phyloP scores from a whole-genome alignment of 2,888 invertebrate genomes.

The Thysanoteuthis rhombus region DNA sequence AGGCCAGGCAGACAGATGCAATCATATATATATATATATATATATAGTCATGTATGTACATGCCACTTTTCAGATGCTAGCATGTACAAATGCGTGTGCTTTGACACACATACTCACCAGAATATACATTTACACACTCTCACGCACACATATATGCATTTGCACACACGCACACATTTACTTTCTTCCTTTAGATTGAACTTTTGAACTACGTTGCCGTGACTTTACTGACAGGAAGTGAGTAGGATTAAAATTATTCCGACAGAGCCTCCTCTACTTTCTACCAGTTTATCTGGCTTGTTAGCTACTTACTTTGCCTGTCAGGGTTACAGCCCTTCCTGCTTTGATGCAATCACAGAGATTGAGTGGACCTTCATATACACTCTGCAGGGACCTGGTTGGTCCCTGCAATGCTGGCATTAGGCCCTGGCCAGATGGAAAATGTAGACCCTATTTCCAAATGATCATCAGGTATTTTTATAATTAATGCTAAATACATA shows the following conservation, averaged over 20 bases:
- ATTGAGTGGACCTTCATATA: no score
- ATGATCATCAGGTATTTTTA: no score
- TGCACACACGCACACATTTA: background rate
- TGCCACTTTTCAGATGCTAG: background rate
- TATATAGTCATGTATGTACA: background rate
- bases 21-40: background rate
- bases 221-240: conserved; percentile 27
- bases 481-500: no score
- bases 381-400: no score
- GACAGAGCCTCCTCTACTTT: background rate
- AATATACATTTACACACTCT: no score
- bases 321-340: background rate
- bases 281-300: background rate
- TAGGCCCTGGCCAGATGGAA: no score
- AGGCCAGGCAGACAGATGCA: conserved; percentile 12
- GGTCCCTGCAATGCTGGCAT: no score
- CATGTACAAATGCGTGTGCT: no score
- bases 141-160: no score
- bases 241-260: conserved; percentile 17
- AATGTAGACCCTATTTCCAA: no score
- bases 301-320: background rate
- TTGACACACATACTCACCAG: no score
- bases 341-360: background rate
- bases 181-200: conserved; percentile 18
- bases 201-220: conserved; percentile 18